These are phyloP conservation scores for Sphaeridia pumilis DNA, from an alignment of 2,888 invertebrate genomes.

Conservation along the genomic window DNA sequence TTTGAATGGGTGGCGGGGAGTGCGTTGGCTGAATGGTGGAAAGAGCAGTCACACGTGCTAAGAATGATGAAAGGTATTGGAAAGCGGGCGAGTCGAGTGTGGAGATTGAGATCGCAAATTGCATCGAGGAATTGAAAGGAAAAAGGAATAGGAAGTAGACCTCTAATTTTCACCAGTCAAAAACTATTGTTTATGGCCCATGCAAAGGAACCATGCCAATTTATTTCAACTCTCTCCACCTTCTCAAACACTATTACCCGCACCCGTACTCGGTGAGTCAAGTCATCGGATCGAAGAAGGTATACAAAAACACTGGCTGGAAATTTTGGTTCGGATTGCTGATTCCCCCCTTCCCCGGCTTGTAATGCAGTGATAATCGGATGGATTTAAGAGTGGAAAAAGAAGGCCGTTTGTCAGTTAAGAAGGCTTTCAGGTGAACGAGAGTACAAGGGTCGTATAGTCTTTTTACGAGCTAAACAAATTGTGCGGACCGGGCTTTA, in stretches of 20 bases:
- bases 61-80: background rate
- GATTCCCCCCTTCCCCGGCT: too few species aligned
- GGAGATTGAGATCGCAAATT: background rate
- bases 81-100: background rate
- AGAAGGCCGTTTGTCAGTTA: too few species aligned
- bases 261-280: background rate
- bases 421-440: too few species aligned
- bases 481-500: too few species aligned
- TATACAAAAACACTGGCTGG: too few species aligned
- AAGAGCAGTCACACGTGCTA: background rate
- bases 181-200: slow-evolving; percentile 27
- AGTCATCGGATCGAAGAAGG: too few species aligned
- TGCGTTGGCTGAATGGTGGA: background rate
- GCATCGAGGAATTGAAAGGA: background rate
- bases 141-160: slow-evolving; percentile 10
- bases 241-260: background rate
- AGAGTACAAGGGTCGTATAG: too few species aligned
- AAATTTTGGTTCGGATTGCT: too few species aligned
- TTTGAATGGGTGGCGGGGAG: background rate
- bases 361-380: too few species aligned
- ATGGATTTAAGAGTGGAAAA: too few species aligned
- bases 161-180: slow-evolving; percentile 26
- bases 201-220: slow-evolving; percentile 23
- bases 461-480: too few species aligned
- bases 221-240: slow-evolving; percentile 9